These are phyloP conservation scores for Sitta carolinensis DNA, from an alignment of 2,797 vertebrate species.

Conservation along the genomic window DNA sequence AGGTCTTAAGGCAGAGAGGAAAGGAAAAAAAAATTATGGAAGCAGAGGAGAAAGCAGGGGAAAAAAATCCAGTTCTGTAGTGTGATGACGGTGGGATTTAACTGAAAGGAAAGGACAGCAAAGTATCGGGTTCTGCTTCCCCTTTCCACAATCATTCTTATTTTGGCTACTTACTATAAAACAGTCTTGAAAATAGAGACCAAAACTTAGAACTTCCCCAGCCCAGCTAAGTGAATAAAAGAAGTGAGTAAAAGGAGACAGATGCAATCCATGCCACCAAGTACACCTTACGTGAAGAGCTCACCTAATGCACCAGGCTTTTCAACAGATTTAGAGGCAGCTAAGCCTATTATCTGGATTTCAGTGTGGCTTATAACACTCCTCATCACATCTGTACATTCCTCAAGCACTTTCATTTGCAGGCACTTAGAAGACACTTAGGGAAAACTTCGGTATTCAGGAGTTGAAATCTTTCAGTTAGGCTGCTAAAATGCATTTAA, in stretches of 20 bases:
- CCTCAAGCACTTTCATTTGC: background rate
- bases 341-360: background rate
- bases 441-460: background rate
- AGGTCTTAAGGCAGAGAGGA: background rate
- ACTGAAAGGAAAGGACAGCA: background rate
- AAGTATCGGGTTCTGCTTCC: background rate
- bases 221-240: background rate
- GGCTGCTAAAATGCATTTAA: background rate
- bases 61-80: background rate
- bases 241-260: background rate
- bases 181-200: background rate
- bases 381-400: background rate
- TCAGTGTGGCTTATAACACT: background rate
- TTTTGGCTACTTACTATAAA: background rate
- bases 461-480: background rate
- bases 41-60: background rate
- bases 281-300: background rate
- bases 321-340: background rate
- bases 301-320: background rate
- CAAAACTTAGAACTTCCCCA: background rate
- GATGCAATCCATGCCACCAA: background rate
- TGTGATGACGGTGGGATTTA: background rate
- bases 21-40: background rate
- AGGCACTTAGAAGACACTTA: background rate
- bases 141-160: background rate